Evolutionary conservation across 2,113 vertebrate genomes (phyloP).

Genomic region (Vidua chalybeata): DNA sequence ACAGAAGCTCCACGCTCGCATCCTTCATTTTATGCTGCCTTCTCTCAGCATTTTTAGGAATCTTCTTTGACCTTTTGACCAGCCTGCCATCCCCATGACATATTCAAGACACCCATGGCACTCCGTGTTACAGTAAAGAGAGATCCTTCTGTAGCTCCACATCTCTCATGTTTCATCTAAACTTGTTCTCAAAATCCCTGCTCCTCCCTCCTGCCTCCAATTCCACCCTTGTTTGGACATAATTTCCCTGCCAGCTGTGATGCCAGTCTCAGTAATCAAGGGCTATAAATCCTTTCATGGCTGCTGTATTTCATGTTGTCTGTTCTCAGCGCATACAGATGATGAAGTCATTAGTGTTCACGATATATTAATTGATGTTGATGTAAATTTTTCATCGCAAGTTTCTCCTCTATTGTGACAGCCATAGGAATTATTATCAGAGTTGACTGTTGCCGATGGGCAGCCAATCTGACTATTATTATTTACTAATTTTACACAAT

Average conservation of each 20-base stretch:
- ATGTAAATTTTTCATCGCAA: neutral
- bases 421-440: neutral
- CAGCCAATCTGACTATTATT: neutral
- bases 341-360: neutral
- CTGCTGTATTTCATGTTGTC: neutral
- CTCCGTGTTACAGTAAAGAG: neutral
- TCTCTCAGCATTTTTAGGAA: neutral
- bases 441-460: neutral
- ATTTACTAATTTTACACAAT: neutral
- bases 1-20: neutral
- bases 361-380: neutral
- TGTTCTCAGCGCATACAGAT: neutral
- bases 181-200: neutral
- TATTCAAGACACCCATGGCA: neutral
- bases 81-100: neutral
- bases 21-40: neutral
- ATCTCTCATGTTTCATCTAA: neutral
- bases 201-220: neutral
- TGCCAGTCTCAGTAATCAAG: neutral
- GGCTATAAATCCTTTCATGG: neutral
- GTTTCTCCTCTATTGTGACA: neutral
- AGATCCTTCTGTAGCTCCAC: neutral
- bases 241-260: neutral
- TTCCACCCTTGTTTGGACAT: neutral
- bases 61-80: neutral